Conservation (phyloP, 1,140 invertebrate species). For the Drosophila watanabei region DNA sequence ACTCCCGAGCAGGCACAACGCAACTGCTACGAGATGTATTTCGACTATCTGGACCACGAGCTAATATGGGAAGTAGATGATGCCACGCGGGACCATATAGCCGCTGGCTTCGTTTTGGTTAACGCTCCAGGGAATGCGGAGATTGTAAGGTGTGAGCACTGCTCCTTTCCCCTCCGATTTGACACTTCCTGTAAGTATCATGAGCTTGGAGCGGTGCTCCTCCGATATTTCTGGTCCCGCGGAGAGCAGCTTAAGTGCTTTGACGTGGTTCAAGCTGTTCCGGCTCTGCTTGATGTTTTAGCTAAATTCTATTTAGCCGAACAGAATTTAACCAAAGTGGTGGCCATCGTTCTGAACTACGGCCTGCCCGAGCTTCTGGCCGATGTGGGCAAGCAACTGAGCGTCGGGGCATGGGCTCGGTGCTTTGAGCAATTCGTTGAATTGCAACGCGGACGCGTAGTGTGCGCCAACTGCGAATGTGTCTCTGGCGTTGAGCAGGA, state of each 20-base stretch:
- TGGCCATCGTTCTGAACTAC: constrained; percentile 79
- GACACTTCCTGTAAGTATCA: constrained; percentile 77
- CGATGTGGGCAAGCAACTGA: constrained; percentile 71
- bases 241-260: constrained; percentile 83
- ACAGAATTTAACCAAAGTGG: constrained; percentile 77
- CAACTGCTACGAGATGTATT: constrained; percentile 84
- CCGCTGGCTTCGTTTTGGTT: constrained; percentile 69
- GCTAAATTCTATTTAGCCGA: constrained; percentile 82
- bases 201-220: constrained; percentile 73
- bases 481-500: constrained; percentile 73
- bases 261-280: constrained; percentile 75
- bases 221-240: constrained; percentile 83
- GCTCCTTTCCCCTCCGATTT: constrained; percentile 76
- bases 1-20: constrained; percentile 62
- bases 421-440: constrained; percentile 83
- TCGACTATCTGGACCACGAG: constrained; percentile 83
- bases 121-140: constrained; percentile 55
- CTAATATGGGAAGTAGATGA: constrained; percentile 85
- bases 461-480: constrained; percentile 77
- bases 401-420: constrained; percentile 67
- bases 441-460: constrained; percentile 69
- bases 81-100: constrained; percentile 73
- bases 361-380: constrained; percentile 69
- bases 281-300: constrained; percentile 74
- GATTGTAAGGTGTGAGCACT: constrained; percentile 75